Conservation (phyloP, 2,113 vertebrate species). For the Catharus minimus region DNA sequence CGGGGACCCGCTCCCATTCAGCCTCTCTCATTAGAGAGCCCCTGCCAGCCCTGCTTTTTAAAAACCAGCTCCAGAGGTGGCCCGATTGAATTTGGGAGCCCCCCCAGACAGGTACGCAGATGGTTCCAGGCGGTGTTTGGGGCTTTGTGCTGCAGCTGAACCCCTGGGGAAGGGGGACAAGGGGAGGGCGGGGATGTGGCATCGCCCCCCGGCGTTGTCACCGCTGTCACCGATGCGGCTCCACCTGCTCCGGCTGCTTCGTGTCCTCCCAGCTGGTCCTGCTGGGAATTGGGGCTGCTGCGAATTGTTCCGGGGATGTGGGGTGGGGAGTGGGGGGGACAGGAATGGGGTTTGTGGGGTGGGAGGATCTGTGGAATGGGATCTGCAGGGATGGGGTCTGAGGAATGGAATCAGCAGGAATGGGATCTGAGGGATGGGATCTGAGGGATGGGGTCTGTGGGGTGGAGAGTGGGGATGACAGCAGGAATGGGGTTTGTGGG, state of each 20-base stretch:
- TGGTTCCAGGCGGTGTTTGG: not conserved
- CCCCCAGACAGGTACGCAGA: conserved; percentile 21
- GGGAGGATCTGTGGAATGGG: too few relatives aligned
- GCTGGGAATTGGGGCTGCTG: not conserved
- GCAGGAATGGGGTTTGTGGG: too few relatives aligned
- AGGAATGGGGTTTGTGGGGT: too few relatives aligned
- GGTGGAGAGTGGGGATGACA: too few relatives aligned
- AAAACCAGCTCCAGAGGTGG: conserved; percentile 3
- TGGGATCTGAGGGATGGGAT: too few relatives aligned
- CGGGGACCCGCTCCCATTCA: not conserved
- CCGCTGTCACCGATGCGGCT: not conserved
- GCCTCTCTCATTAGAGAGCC: not conserved
- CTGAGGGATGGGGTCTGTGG: too few relatives aligned
- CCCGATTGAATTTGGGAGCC: conserved; percentile 1
- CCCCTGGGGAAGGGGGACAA: not conserved
- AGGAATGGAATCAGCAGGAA: too few relatives aligned
- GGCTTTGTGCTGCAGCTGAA: conserved; percentile 31
- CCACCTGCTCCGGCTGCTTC: not conserved
- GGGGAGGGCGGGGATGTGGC: not conserved
- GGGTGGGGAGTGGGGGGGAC: not conserved
- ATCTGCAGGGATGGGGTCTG: too few relatives aligned
- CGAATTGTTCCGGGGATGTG: not conserved
- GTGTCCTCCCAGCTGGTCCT: not conserved
- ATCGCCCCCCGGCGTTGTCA: not conserved
- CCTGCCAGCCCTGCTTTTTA: not conserved